Evolutionary conservation across 2,113 vertebrate genomes (phyloP).

Genomic region (Anoura caudifer): DNA sequence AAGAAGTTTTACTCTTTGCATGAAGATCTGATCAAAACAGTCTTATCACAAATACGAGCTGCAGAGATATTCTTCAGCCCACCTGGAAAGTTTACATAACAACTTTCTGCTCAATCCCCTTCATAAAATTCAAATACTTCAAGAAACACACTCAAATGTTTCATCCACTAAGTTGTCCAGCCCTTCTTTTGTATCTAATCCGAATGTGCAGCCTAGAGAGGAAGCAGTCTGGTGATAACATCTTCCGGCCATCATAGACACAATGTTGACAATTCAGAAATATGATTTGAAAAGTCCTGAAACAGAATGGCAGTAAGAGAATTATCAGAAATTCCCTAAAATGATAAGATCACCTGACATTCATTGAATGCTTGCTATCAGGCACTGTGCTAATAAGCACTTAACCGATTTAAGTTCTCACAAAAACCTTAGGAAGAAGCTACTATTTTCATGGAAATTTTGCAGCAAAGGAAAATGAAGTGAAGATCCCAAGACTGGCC

Average conservation of each 20-base stretch:
- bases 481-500: neutral
- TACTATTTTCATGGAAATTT: neutral
- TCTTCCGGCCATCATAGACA: neutral
- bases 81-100: neutral
- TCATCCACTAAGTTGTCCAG: neutral
- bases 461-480: neutral
- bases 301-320: neutral
- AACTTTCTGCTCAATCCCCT: neutral
- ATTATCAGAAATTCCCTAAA: neutral
- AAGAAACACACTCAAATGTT: constrained; percentile 18
- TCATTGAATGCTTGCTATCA: neutral
- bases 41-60: neutral
- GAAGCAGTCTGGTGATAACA: neutral
- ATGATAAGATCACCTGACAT: neutral
- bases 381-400: neutral
- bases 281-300: neutral
- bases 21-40: neutral
- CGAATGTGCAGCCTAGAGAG: neutral
- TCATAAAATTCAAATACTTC: neutral
- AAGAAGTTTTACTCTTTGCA: neutral
- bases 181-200: neutral
- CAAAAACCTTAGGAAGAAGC: neutral
- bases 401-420: neutral
- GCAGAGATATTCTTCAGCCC: neutral
- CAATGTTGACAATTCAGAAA: neutral